Evolutionary conservation across 2,113 vertebrate genomes (phyloP), one percentile per base, ranked within the genome.

Genomic region (Jaculus jaculus): DNA sequence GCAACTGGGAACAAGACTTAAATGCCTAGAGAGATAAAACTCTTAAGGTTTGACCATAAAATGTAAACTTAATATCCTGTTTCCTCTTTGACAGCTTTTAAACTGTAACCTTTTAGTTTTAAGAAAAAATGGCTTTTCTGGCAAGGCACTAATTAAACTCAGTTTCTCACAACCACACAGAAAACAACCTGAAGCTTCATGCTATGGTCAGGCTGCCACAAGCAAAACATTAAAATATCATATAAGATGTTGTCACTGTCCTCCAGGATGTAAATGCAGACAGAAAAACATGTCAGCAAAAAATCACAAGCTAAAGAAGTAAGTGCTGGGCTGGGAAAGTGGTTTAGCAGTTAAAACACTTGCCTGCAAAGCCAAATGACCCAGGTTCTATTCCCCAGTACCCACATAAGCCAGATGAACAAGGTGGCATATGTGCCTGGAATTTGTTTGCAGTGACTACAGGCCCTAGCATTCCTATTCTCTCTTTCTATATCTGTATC

Each of bases 221-320:
- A 91, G 84, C 10, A 30, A 90, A 93, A 90, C 58, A 89, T 30
- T 39, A 66, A 85, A 92, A 72, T 87, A 69, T 60, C 91, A 90
- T 93, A 24, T 51, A 84, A 60, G 74, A 93, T n/a, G 42, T n/a
- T 69, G 42, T 84, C 58, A 84, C n/a, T 58, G 1, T 3, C 42
- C 30, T 47, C 7, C 81, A 61, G n/a, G 17, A 92, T 54, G 63
- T 73, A 58, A 88, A 69, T 66, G n/a, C 37, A 91, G 74, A 82
- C 15, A 74, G n/a, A 73, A 4, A 88, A 58, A 47, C 5, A 69
- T 16, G 4, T 37, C 26, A 51, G 37, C 47, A 66, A 77, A 87
- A 20, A 86, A 88, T 28, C 79, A 81, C 47, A 90, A 79, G 71
- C 30, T 65, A 85, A 84, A 66, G n/a, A 91, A 47, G 15, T 51